A percentile compares a stretch with the other conserved stretches of the same genome.
phyloP scores from a whole-genome alignment of 2,888 invertebrate genomes.

The Apocheima hispidaria region DNA sequence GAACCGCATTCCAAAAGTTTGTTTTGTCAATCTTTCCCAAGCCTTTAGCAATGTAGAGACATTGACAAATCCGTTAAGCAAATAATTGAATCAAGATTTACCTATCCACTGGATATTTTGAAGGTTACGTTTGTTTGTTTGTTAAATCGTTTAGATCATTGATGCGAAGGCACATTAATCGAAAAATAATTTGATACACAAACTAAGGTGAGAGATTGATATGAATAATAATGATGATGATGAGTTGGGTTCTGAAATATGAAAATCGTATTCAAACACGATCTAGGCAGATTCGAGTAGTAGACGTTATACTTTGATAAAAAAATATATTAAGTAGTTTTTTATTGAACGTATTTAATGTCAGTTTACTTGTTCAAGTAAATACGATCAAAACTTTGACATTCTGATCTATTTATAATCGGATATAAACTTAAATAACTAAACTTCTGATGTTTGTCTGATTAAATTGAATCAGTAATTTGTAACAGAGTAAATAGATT shows the following conservation, averaged over 20 bases:
- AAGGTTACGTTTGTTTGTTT: slow-evolving; percentile 36
- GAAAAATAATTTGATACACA: slow-evolving; percentile 4
- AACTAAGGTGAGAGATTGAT: background rate
- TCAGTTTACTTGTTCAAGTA: no score
- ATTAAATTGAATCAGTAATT: background rate
- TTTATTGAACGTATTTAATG: no score
- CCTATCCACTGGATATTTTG: slow-evolving; percentile 36
- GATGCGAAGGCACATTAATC: slow-evolving; percentile 20
- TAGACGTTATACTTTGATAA: no score
- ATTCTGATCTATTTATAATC: no score
- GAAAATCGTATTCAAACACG: no score
- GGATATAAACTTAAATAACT: no score
- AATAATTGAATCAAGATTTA: slow-evolving; percentile 43
- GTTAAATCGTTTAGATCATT: slow-evolving; percentile 24
- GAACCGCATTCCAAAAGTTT: slow-evolving; percentile 21
- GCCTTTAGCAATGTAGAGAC: slow-evolving; percentile 32
- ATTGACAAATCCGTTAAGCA: slow-evolving; percentile 44
- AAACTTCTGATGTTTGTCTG: background rate
- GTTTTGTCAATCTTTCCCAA: slow-evolving; percentile 38
- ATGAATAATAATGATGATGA: background rate
- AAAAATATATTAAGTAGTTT: no score
- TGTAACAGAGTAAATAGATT: background rate
- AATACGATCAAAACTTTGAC: no score
- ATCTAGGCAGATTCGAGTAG: no score
- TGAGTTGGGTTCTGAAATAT: background rate